Evolutionary conservation across 64 coral and sea anemone species (phyloP).

Genomic region (Actinia equina): DNA sequence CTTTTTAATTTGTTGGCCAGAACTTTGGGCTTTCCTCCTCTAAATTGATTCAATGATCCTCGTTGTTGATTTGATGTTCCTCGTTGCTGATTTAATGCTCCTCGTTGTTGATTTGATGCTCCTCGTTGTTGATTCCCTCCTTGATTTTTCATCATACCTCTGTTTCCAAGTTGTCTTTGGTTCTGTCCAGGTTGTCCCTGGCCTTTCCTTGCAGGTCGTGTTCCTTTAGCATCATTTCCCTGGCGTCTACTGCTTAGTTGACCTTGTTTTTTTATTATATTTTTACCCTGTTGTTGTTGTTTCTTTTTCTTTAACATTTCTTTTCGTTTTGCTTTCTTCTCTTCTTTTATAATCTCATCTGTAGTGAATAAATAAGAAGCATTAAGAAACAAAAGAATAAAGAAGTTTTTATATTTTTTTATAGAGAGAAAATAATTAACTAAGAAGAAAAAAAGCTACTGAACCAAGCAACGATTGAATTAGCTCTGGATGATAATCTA

Average conservation of each 20-base stretch:
- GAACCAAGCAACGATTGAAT: no score
- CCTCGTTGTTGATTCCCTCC: background rate
- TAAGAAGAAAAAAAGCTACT: no score
- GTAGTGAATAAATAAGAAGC: background rate
- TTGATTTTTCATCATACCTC: background rate
- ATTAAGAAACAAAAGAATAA: background rate
- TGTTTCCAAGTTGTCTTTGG: constrained; percentile 15
- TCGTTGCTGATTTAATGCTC: background rate
- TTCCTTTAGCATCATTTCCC: background rate
- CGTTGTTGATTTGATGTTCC: background rate
- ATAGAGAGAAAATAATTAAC: no score
- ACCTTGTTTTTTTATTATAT: constrained; percentile 4
- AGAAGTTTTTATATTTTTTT: no score
- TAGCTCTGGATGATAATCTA: no score
- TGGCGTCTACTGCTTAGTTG: background rate
- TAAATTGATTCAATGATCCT: no score
- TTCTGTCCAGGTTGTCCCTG: background rate
- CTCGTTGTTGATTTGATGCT: no score
- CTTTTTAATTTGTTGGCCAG: constrained; percentile 43
- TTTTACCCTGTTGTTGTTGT: constrained; percentile 17
- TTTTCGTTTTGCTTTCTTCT: constrained; percentile 49
- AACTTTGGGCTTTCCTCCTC: constrained; percentile 16
- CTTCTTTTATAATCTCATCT: constrained; percentile 64
- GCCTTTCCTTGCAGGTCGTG: background rate
- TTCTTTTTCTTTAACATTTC: constrained; percentile 21